These are phyloP conservation scores for Hirudinaria manillensis DNA, from an alignment of 2,888 invertebrate species.

Conservation along the genomic window DNA sequence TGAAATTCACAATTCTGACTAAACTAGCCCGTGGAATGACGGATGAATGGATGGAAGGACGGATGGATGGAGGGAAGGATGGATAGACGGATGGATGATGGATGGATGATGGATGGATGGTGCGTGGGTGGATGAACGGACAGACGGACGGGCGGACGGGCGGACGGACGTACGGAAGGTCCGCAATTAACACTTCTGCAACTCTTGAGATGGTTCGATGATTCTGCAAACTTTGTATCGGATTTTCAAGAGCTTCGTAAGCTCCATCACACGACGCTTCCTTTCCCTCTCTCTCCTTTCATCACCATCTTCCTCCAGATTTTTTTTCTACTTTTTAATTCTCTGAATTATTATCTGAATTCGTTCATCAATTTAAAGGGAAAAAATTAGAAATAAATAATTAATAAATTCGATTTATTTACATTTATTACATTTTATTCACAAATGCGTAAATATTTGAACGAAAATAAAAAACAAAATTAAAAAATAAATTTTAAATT, in stretches of 20 bases:
- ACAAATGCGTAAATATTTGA: background rate
- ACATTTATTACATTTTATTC: background rate
- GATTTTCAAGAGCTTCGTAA: constrained; percentile 9
- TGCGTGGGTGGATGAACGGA: too few species aligned
- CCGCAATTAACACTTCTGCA: constrained; percentile 13
- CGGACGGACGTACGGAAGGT: too few species aligned
- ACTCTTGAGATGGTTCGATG: background rate
- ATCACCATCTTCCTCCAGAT: background rate
- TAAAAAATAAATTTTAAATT: background rate
- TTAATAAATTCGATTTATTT: background rate
- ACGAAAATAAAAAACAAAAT: background rate
- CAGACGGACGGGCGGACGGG: too few species aligned
- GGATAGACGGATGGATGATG: too few species aligned
- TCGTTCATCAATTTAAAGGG: background rate
- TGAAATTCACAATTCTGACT: too few species aligned
- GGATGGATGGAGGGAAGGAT: too few species aligned
- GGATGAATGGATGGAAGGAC: too few species aligned
- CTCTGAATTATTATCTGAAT: background rate
- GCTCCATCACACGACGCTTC: background rate
- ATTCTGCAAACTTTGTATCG: constrained; percentile 9
- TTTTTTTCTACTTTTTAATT: background rate
- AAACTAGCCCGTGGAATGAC: too few species aligned
- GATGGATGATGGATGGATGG: too few species aligned
- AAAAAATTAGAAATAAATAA: background rate
- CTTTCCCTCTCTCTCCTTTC: background rate